Percentiles rank a stretch among this genome's conserved stretches.
Evolutionary conservation across 2,888 invertebrate species (phyloP).

Genomic region (Synergus japonicus): DNA sequence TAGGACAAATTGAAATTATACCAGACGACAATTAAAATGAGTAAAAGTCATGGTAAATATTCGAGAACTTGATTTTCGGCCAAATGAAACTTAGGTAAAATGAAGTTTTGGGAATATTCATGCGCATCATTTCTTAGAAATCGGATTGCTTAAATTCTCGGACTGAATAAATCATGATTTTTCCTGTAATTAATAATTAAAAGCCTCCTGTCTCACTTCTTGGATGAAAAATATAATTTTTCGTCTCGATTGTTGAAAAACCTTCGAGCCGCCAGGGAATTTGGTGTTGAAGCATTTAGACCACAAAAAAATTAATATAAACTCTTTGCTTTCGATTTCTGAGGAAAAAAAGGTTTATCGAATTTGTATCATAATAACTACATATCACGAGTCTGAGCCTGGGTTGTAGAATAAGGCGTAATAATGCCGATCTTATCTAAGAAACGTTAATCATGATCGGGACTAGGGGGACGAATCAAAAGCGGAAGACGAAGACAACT

Average conservation of each 20-base stretch:
- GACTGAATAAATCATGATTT: too few species aligned
- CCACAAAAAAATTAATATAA: not conserved
- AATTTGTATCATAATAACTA: not conserved
- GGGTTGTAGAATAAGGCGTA: slow-evolving; percentile 55
- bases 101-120: too few species aligned
- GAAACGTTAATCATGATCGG: slow-evolving; percentile 50
- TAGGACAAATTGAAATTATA: too few species aligned
- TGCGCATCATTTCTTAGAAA: too few species aligned
- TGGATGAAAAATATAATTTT: too few species aligned
- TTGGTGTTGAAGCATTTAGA: not conserved
- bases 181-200: too few species aligned
- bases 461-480: slow-evolving; percentile 52
- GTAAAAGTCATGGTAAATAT: too few species aligned
- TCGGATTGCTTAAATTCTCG: too few species aligned
- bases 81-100: too few species aligned
- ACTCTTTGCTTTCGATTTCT: not conserved
- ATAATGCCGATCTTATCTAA: slow-evolving; percentile 53
- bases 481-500: slow-evolving; percentile 64
- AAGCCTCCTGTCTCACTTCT: too few species aligned
- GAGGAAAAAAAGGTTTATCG: not conserved
- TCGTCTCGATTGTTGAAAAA: not conserved
- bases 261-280: not conserved
- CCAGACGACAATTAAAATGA: too few species aligned
- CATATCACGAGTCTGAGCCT: not conserved
- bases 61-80: too few species aligned